Conservation (phyloP, 2,888 invertebrate genomes). For the Drosophila lutescens region DNA sequence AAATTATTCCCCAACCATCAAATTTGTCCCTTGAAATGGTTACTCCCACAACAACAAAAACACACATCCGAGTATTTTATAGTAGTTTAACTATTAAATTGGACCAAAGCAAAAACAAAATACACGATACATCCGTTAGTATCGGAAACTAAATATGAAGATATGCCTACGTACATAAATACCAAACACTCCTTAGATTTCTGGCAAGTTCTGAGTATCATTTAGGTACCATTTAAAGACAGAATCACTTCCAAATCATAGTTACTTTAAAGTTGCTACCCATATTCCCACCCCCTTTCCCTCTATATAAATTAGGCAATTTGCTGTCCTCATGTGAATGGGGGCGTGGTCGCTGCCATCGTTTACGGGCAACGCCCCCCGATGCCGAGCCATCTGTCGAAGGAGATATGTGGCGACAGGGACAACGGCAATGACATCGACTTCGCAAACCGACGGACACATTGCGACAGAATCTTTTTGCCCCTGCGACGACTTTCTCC, state of each 20-base stretch:
- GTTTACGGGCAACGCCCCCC: slow-evolving; percentile 65
- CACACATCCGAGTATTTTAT: too few relatives aligned
- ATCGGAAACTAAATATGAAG: too few relatives aligned
- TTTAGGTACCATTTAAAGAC: neutral
- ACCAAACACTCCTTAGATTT: too few relatives aligned
- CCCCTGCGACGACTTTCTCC: slow-evolving; percentile 11
- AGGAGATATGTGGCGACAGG: slow-evolving; percentile 64
- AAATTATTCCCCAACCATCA: too few relatives aligned
- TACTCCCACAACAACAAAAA: too few relatives aligned
- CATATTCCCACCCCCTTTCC: neutral
- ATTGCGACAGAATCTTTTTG: slow-evolving; percentile 62
- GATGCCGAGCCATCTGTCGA: slow-evolving; percentile 57
- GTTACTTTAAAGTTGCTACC: slow-evolving; percentile 23
- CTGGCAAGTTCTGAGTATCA: too few relatives aligned
- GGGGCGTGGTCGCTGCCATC: slow-evolving; percentile 62
- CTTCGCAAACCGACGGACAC: slow-evolving; percentile 44
- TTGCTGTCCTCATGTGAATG: slow-evolving; percentile 58
- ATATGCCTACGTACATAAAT: too few relatives aligned
- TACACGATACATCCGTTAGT: too few relatives aligned
- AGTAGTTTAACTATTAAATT: too few relatives aligned
- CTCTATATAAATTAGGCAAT: slow-evolving; percentile 71
- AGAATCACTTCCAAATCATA: neutral
- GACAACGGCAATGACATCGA: slow-evolving; percentile 21
- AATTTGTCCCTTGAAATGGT: too few relatives aligned
- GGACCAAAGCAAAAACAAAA: too few relatives aligned